phyloP scores from a whole-genome alignment of 2,113 vertebrate species.

The Brienomyrus longianalis region DNA sequence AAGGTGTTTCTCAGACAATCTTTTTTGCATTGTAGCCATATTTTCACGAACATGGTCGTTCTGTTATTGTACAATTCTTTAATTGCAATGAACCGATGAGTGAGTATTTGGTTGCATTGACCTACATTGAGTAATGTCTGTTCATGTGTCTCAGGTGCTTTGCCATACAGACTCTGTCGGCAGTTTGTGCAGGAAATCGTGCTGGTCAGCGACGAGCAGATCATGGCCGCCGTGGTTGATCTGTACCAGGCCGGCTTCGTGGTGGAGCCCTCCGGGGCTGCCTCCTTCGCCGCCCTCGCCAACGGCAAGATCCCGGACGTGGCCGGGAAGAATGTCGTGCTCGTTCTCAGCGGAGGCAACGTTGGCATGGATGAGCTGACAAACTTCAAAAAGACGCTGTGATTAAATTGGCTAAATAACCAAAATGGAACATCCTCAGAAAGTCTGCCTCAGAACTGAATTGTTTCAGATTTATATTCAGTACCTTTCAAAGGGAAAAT shows the following conservation, averaged over 20 bases:
- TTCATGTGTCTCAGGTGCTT: constrained; percentile 39
- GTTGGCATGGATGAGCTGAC: constrained; percentile 58
- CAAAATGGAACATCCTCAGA: background rate
- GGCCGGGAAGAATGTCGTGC: constrained; percentile 49
- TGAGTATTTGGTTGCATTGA: background rate
- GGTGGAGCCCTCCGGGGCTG: constrained; percentile 61
- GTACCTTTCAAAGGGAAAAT: background rate
- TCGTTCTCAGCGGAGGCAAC: constrained; percentile 63
- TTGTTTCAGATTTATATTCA: background rate
- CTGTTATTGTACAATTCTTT: background rate
- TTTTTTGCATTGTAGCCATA: background rate
- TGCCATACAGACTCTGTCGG: constrained; percentile 55
- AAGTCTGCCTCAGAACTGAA: background rate
- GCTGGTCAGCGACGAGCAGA: constrained; percentile 61
- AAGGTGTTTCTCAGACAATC: background rate
- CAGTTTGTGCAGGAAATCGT: constrained; percentile 56
- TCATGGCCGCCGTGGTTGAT: constrained; percentile 49
- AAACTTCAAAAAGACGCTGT: constrained; percentile 32
- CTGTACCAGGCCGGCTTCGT: constrained; percentile 59
- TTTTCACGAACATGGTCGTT: background rate
- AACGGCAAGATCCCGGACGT: constrained; percentile 52
- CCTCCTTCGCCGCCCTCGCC: constrained; percentile 56
- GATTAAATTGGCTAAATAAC: background rate
- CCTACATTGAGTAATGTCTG: background rate
- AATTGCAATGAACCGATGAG: background rate